Conservation (phyloP, 2,888 invertebrate species). For the Acanthopleura granulata region DNA sequence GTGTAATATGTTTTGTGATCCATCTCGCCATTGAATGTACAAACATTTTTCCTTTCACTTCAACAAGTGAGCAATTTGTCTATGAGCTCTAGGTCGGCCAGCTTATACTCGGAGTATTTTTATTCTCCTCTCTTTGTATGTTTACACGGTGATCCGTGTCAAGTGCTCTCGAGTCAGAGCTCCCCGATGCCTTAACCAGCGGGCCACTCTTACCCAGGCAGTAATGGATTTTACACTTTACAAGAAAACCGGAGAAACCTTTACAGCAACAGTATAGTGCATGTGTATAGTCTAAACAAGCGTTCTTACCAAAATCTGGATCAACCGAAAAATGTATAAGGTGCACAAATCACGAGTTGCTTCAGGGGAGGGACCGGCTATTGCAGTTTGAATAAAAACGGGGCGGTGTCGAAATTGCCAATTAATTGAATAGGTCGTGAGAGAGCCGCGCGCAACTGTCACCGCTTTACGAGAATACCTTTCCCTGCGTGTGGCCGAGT, state of each 20-base stretch:
- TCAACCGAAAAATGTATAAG: too few relatives aligned
- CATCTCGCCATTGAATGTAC: neutral
- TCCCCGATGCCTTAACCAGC: neutral
- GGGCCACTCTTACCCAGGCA: neutral
- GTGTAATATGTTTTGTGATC: too few relatives aligned
- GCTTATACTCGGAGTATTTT: neutral
- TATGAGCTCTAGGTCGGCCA: too few relatives aligned
- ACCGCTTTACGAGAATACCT: neutral
- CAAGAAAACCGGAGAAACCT: too few relatives aligned
- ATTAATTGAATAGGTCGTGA: conserved; percentile 1
- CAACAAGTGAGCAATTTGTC: neutral
- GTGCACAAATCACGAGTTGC: neutral
- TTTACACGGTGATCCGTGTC: conserved; percentile 10
- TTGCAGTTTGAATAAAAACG: conserved; percentile 6
- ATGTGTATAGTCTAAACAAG: too few relatives aligned
- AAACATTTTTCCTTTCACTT: neutral
- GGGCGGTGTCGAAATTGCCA: conserved; percentile 16
- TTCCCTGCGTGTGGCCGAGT: conserved; percentile 12
- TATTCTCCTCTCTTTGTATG: neutral
- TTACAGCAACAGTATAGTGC: too few relatives aligned
- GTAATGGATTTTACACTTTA: too few relatives aligned
- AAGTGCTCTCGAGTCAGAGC: neutral
- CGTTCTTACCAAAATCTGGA: too few relatives aligned
- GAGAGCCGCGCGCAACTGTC: neutral
- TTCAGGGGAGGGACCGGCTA: neutral